Base-by-base conservation (phyloP, 2,797 vertebrate genomes). In the Bovichtus variegatus region DNA sequence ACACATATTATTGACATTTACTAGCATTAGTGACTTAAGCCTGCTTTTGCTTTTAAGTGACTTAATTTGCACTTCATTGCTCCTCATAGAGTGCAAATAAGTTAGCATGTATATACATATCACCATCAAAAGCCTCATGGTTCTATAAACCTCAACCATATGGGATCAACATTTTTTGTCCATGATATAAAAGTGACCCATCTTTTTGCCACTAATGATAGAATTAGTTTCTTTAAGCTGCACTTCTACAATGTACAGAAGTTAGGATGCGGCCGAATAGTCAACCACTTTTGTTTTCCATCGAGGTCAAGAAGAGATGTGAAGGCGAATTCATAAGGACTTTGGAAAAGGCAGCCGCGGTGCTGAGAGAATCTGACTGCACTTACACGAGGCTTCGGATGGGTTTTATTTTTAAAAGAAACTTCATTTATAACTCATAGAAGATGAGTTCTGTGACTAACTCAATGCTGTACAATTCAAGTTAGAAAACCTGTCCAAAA, bases 1-100 rank as follows among this genome's bases (percentile, higher is more conserved):
- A 49, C 31, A 18, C 53, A 46, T 9, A 43, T 46, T 36, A 51
- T 58, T 36, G 34, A 62, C 19, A 51, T 23, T 43, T 1, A 67
- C 19, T 36, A 23, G 51, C 13, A 11, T 63, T 9, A 55, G 50
- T 34, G 15, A 47, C 23, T 50, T 40, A 12, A 41, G 1, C 16
- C 21, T 49, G 29, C 60, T n/a, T 70, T 60, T 9, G 23, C 40
- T 64, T 13, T 50, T 44, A 41, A 49, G 21, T 47, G 9, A 8
- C 41, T 43, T 65, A 29, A 63, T 71, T 76, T 75, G 63, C 51
- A 31, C 18, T 34, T 61, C 13, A 10, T 70, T 50, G 19, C 49
- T 60, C 5, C 1, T 16, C 18, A 25, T 3, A n/a, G 21, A 50
- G 38, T 34, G 31, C 41, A 58, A 67, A 72, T 25, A 7, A 53